These are phyloP conservation scores for Lethenteron reissneri DNA, from an alignment of 2,113 vertebrate genomes.

Conservation along the genomic window DNA sequence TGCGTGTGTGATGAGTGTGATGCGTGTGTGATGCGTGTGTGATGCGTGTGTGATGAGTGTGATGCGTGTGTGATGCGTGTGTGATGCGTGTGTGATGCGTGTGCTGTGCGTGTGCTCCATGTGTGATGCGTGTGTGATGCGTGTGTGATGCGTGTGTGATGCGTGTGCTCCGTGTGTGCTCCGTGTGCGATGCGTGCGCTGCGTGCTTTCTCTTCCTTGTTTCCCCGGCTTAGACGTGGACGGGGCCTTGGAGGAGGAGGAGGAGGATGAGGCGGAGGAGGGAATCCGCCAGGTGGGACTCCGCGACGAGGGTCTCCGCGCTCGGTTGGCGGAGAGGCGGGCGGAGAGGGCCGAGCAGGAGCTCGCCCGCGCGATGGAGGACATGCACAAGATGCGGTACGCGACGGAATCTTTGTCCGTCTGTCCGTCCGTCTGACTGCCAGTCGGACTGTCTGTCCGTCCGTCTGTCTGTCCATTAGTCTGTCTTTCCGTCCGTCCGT, in stretches of 20 bases:
- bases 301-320: conserved; percentile 15
- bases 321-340: conserved; percentile 36
- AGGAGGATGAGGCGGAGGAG: conserved; percentile 14
- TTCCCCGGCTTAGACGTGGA: conserved; percentile 53
- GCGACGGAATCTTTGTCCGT: conserved; percentile 8
- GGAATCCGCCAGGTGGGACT: conserved; percentile 12
- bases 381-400: conserved; percentile 66
- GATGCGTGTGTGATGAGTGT: too few relatives aligned
- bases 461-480: neutral
- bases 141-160: too few relatives aligned
- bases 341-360: conserved; percentile 37
- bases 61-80: too few relatives aligned
- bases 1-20: too few relatives aligned
- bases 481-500: conserved; percentile 3
- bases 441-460: neutral
- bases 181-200: neutral
- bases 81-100: too few relatives aligned
- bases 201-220: conserved; percentile 2
- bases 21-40: too few relatives aligned
- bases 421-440: neutral
- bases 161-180: neutral
- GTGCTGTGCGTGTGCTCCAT: too few relatives aligned
- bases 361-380: conserved; percentile 39
- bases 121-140: too few relatives aligned
- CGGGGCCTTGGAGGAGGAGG: conserved; percentile 16